Conservation (phyloP, 2,113 vertebrate genomes). For the Pseudopipra pipra region DNA sequence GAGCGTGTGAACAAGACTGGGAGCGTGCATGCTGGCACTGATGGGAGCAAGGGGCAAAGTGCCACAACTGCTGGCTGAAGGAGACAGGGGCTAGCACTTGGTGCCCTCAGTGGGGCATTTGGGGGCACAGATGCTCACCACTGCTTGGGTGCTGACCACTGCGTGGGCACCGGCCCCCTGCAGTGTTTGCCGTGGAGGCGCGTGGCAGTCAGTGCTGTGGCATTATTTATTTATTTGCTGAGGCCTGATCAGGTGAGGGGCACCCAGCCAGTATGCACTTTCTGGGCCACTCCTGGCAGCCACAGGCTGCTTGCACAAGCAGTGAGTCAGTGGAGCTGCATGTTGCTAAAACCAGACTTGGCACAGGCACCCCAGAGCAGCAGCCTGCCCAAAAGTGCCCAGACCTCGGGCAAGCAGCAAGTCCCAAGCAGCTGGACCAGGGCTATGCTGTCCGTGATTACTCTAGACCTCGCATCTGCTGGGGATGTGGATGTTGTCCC, state of each 20-base stretch:
- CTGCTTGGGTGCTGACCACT: not conserved
- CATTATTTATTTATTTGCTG: slow-evolving; percentile 75
- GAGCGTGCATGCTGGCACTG: rapidly evolving
- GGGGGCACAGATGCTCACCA: not conserved
- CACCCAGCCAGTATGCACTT: slow-evolving; percentile 35
- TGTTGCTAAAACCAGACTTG: slow-evolving; percentile 74
- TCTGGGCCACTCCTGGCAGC: slow-evolving; percentile 52
- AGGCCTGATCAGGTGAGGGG: slow-evolving; percentile 69
- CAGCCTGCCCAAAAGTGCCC: slow-evolving; percentile 66
- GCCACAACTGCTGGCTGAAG: not conserved
- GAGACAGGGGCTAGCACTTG: rapidly evolving
- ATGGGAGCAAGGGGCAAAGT: not conserved
- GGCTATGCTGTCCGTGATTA: not conserved
- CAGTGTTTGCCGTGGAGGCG: slow-evolving; percentile 31
- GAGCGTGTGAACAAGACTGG: rapidly evolving
- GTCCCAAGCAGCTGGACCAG: not conserved
- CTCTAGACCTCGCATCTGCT: not conserved
- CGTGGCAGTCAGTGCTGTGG: not conserved
- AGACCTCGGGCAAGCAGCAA: slow-evolving; percentile 38
- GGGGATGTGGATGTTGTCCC: not conserved
- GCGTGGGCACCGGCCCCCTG: not conserved
- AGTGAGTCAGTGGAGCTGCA: slow-evolving; percentile 74
- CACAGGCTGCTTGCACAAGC: slow-evolving; percentile 73
- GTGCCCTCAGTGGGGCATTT: not conserved
- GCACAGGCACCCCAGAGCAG: slow-evolving; percentile 24